Evolutionary conservation across 2,113 vertebrate genomes (phyloP).

Genomic region (Atherinomorus stipes): DNA sequence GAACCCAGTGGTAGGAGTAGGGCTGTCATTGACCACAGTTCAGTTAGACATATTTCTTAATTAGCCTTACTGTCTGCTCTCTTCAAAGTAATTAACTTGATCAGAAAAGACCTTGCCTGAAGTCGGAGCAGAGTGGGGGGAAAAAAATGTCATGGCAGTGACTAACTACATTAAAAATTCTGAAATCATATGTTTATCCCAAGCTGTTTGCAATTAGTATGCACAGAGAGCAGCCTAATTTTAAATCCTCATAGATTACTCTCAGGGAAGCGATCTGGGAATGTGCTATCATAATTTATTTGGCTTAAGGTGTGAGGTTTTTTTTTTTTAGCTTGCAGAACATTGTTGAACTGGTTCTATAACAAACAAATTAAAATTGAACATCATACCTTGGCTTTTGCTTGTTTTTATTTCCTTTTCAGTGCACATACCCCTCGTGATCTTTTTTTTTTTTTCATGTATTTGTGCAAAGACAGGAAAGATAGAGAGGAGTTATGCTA

Average conservation of each 20-base stretch:
- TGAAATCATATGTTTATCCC: constrained; percentile 74
- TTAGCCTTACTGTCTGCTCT: constrained; percentile 78
- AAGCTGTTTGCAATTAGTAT: constrained; percentile 72
- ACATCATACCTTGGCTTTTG: constrained; percentile 64
- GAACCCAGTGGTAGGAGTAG: constrained; percentile 61
- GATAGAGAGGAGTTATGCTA: background rate
- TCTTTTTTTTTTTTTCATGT: background rate
- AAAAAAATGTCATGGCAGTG: constrained; percentile 46
- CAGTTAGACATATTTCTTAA: constrained; percentile 78
- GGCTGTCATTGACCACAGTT: constrained; percentile 73
- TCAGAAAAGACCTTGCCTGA: constrained; percentile 78
- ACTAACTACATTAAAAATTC: constrained; percentile 65
- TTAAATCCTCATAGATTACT: constrained; percentile 71
- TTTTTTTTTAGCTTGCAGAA: constrained; percentile 27
- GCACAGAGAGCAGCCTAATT: constrained; percentile 61
- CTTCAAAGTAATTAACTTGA: constrained; percentile 78
- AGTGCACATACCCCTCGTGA: constrained; percentile 1
- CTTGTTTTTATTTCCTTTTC: constrained; percentile 42
- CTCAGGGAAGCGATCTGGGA: constrained; percentile 66
- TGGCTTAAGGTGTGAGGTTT: constrained; percentile 60
- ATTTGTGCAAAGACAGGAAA: background rate
- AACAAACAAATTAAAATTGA: constrained; percentile 67
- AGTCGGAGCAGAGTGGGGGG: constrained; percentile 58
- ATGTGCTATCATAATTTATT: constrained; percentile 67
- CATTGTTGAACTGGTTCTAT: constrained; percentile 53